phyloP scores from a whole-genome alignment of 2,888 invertebrate genomes.

The Perdita meconis region DNA sequence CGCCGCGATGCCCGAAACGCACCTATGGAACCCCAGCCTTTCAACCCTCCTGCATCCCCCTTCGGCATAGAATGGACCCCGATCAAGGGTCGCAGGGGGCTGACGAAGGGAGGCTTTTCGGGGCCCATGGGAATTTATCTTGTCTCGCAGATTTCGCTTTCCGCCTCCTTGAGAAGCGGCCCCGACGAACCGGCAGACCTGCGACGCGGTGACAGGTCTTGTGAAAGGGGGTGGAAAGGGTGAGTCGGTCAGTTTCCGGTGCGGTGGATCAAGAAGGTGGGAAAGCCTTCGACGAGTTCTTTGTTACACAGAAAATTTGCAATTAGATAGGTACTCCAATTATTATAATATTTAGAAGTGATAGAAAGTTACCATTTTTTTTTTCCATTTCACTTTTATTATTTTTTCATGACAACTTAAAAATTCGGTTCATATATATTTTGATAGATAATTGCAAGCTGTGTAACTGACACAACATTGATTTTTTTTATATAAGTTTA shows the following conservation, averaged over 20 bases:
- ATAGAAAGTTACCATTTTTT: no score
- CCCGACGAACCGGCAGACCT: constrained; percentile 12
- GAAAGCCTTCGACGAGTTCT: neutral
- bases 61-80: constrained; percentile 40
- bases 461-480: no score
- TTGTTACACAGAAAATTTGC: neutral
- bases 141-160: constrained; percentile 40
- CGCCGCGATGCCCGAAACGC: no score
- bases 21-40: constrained; percentile 43
- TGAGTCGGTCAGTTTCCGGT: constrained; percentile 3
- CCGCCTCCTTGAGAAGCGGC: constrained; percentile 28
- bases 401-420: no score
- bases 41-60: constrained; percentile 45
- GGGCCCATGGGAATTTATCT: constrained; percentile 65
- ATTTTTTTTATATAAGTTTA: no score
- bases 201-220: constrained; percentile 2
- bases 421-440: no score
- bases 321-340: neutral
- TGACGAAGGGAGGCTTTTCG: constrained; percentile 21
- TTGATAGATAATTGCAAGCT: no score
- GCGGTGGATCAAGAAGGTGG: neutral
- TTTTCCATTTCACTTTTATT: no score
- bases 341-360: no score
- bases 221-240: constrained; percentile 18
- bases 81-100: constrained; percentile 18